Evolutionary conservation across 2,113 vertebrate species (phyloP).

Genomic region (Psammodynastes pulverulentus): DNA sequence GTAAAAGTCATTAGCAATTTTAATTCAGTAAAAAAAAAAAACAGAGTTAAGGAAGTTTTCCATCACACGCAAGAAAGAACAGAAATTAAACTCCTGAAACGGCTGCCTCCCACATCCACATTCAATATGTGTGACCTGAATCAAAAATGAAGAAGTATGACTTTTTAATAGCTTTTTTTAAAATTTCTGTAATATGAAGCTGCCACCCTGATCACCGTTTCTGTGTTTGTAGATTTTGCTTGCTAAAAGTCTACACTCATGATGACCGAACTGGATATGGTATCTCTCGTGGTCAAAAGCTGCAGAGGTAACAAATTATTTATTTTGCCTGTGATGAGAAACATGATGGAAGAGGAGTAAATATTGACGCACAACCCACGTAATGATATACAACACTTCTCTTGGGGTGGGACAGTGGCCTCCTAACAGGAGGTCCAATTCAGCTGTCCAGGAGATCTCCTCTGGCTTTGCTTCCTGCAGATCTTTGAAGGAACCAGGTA

Average conservation of each 20-base stretch:
- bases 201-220: not conserved
- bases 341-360: too few relatives aligned
- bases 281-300: too few relatives aligned
- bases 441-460: too few relatives aligned
- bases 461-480: too few relatives aligned
- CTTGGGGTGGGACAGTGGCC: too few relatives aligned
- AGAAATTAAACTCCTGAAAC: not conserved
- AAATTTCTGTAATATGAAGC: not conserved
- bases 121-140: not conserved
- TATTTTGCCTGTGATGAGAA: too few relatives aligned
- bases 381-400: too few relatives aligned
- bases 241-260: not conserved
- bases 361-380: too few relatives aligned
- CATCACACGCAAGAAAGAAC: conserved; percentile 3
- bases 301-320: too few relatives aligned
- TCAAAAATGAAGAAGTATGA: not conserved
- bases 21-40: not conserved
- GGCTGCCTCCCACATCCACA: not conserved
- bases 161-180: not conserved
- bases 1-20: conserved; percentile 14
- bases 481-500: too few relatives aligned
- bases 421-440: too few relatives aligned
- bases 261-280: too few relatives aligned
- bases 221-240: not conserved
- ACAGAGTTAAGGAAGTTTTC: conserved; percentile 3